Conservation (phyloP, 2,113 vertebrate species). For the Nesoenas mayeri region DNA sequence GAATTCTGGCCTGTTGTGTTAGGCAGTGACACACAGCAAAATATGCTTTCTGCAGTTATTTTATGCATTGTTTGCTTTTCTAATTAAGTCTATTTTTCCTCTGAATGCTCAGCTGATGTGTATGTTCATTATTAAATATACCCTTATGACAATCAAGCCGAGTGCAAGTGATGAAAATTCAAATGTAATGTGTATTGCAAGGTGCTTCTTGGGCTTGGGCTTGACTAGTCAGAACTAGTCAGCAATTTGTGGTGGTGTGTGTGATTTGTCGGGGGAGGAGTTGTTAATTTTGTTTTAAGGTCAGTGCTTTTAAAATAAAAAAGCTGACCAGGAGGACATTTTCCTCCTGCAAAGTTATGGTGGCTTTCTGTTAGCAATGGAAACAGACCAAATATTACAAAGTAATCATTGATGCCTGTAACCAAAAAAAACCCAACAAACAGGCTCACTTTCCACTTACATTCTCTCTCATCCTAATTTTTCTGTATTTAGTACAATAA, state of each 20-base stretch:
- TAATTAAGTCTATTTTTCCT: not conserved
- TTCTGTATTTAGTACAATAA: constrained; percentile 42
- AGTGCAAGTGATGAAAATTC: not conserved
- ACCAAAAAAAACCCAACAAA: not conserved
- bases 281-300: not conserved
- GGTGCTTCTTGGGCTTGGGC: not conserved
- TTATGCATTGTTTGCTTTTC: not conserved
- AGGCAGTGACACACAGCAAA: not conserved
- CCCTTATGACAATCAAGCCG: not conserved
- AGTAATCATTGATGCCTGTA: not conserved
- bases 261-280: not conserved
- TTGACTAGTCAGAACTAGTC: not conserved
- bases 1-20: not conserved
- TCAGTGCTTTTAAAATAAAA: not conserved
- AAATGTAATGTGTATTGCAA: not conserved
- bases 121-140: not conserved
- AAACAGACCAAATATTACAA: not conserved
- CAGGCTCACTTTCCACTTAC: not conserved
- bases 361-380: not conserved
- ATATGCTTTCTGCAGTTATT: not conserved
- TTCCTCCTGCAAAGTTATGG: not conserved
- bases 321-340: not conserved
- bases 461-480: constrained; percentile 31
- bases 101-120: not conserved
- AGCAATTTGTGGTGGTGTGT: not conserved